phyloP scores from a whole-genome alignment of 2,888 invertebrate genomes.

The Rhingia campestris region DNA sequence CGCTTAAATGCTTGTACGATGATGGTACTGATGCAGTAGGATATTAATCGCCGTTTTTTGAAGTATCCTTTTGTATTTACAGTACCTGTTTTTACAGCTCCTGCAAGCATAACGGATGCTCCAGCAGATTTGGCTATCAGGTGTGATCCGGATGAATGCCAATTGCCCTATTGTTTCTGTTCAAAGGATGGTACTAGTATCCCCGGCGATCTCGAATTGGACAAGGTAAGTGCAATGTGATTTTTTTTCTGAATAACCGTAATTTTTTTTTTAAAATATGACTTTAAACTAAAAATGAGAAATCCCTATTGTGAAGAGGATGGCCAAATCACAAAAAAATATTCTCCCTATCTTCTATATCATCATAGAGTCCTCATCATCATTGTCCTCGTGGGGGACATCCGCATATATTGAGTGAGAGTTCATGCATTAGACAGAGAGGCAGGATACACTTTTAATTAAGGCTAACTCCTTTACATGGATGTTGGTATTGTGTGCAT shows the following conservation, averaged over 20 bases:
- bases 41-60: background rate
- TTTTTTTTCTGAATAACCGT: background rate
- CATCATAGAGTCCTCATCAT: constrained; percentile 40
- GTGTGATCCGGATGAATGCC: constrained; percentile 90
- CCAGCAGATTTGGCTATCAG: constrained; percentile 91
- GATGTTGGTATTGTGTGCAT: constrained; percentile 50
- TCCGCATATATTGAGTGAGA: background rate
- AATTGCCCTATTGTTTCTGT: constrained; percentile 94
- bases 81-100: constrained; percentile 84
- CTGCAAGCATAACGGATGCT: constrained; percentile 91
- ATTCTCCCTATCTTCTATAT: constrained; percentile 26
- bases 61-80: constrained; percentile 7
- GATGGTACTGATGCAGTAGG: too few relatives aligned
- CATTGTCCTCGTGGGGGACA: constrained; percentile 10
- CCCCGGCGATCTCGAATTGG: constrained; percentile 91
- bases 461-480: constrained; percentile 62
- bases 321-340: constrained; percentile 16
- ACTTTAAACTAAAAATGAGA: constrained; percentile 4
- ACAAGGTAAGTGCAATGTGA: constrained; percentile 88
- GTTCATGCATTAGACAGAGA: constrained; percentile 10
- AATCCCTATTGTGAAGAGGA: background rate
- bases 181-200: constrained; percentile 94
- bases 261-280: background rate
- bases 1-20: too few relatives aligned
- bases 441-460: constrained; percentile 65